Percentiles rank a stretch among this genome's conserved stretches.
Conservation (phyloP, 2,888 invertebrate genomes). For the Mesorhabditis sp. region DNA sequence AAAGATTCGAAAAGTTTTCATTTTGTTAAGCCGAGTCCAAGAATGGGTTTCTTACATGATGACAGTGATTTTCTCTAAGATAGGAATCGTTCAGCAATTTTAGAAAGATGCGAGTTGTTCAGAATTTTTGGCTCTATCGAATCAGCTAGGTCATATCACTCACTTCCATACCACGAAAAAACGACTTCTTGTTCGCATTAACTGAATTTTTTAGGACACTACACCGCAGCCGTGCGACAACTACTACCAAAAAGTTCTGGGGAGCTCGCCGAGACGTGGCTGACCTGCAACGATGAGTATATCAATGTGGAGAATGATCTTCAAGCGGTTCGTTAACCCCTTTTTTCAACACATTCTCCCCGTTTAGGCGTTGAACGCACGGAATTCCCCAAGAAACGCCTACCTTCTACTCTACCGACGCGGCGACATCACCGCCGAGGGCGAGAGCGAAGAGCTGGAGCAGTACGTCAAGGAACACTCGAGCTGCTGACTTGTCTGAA, state of each 20-base stretch:
- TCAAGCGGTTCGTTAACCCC: neutral
- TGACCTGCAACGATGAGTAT: neutral
- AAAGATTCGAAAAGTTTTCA: too few relatives aligned
- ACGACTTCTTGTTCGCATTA: neutral
- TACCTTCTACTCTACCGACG: neutral
- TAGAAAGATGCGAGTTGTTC: too few relatives aligned
- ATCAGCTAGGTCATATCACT: too few relatives aligned
- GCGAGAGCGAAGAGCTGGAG: too few relatives aligned
- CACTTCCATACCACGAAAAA: too few relatives aligned
- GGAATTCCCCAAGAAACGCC: neutral
- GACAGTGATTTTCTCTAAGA: too few relatives aligned
- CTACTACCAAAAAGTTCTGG: neutral
- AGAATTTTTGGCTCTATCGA: too few relatives aligned
- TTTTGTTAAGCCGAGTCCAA: too few relatives aligned
- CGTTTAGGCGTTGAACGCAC: neutral
- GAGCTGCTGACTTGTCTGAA: too few relatives aligned
- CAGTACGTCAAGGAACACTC: too few relatives aligned
- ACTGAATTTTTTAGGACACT: slow-evolving; percentile 1
- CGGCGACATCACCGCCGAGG: neutral
- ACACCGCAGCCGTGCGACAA: neutral
- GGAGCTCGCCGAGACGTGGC: neutral
- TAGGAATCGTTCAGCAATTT: too few relatives aligned
- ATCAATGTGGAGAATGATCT: neutral
- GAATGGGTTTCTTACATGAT: too few relatives aligned
- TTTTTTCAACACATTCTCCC: neutral